Conservation (phyloP, 2,113 vertebrate genomes). For the Riparia riparia region DNA sequence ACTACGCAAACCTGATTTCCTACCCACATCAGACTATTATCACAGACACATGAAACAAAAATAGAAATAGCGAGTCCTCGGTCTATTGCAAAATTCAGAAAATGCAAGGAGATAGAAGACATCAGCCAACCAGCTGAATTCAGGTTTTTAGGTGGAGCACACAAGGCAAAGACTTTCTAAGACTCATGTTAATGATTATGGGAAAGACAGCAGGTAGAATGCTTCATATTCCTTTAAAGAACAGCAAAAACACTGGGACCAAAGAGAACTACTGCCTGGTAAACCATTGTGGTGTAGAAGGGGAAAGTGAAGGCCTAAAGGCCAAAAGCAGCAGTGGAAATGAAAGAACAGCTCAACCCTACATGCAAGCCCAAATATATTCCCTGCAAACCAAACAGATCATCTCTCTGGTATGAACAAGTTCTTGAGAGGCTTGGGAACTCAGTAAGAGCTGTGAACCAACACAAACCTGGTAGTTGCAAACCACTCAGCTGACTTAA, state of each 20-base stretch:
- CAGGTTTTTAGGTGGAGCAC: neutral
- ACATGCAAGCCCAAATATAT: neutral
- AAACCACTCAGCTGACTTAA: neutral
- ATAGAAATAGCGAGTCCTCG: neutral
- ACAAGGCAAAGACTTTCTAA: neutral
- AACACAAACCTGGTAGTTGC: neutral
- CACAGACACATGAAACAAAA: neutral
- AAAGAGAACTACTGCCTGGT: neutral
- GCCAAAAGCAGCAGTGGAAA: neutral
- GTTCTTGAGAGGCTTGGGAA: neutral
- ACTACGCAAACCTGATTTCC: neutral
- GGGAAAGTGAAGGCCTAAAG: neutral
- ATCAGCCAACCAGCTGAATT: neutral
- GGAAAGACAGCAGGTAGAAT: neutral
- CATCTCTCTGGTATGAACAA: neutral
- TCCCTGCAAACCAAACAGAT: neutral
- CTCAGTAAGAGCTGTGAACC: neutral
- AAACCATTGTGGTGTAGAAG: neutral
- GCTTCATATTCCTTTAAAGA: neutral
- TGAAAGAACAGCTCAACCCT: neutral
- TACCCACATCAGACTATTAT: neutral
- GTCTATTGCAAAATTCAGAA: constrained; percentile 3
- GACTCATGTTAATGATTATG: neutral
- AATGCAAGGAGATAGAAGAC: neutral
- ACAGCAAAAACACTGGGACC: neutral